Percentiles rank a stretch among this genome's conserved stretches.
These are phyloP conservation scores for Sinocyclocheilus anophthalmus DNA, from an alignment of 2,113 vertebrate genomes.

Conservation along the genomic window DNA sequence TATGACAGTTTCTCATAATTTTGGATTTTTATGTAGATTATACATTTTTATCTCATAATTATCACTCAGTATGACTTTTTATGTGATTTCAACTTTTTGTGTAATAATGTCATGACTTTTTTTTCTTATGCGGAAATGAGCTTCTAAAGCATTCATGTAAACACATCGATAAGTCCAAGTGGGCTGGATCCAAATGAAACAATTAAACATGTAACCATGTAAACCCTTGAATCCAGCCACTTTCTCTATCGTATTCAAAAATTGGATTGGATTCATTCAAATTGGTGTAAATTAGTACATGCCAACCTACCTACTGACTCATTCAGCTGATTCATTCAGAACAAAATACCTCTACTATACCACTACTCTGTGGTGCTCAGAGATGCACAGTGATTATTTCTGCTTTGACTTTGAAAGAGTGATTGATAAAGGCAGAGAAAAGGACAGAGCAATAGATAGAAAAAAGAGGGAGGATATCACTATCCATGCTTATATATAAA, in stretches of 20 bases:
- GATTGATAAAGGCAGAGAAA: not conserved
- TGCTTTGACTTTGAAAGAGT: not conserved
- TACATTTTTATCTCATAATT: not conserved
- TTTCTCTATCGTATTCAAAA: not conserved
- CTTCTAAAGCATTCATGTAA: no score
- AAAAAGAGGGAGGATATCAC: not conserved
- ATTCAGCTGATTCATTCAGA: not conserved
- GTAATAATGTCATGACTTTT: no score
- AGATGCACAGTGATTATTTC: not conserved
- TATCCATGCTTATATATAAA: not conserved
- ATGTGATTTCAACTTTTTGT: no score
- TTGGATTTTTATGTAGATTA: no score
- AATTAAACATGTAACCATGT: no score
- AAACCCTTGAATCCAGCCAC: no score
- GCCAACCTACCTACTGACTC: not conserved
- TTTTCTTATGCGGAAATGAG: no score
- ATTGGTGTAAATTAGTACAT: not conserved
- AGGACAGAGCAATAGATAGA: not conserved
- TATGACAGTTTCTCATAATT: no score
- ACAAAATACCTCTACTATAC: not conserved
- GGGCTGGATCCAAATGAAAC: no score
- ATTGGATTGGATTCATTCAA: no score
- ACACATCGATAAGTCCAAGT: no score
- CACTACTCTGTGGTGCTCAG: not conserved
- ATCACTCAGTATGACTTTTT: not conserved